Evolutionary conservation across 2,797 vertebrate species (phyloP).

Genomic region (Gastrophryne carolinensis): DNA sequence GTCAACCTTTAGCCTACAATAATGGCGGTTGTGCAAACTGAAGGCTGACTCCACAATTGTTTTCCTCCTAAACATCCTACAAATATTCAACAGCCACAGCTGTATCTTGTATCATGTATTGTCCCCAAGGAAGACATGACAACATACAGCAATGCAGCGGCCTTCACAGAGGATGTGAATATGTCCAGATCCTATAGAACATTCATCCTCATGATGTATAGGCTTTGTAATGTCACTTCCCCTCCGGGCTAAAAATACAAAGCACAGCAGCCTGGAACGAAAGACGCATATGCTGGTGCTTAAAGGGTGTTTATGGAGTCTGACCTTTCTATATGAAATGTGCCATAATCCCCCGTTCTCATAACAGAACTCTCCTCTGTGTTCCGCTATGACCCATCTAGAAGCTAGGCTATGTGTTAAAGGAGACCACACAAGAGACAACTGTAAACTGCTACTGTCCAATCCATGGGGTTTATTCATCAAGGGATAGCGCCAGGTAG

Average conservation of each 20-base stretch:
- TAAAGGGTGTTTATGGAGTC: background rate
- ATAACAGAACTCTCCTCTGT: background rate
- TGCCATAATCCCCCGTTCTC: background rate
- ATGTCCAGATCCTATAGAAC: background rate
- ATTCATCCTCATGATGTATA: background rate
- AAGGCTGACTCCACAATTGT: background rate
- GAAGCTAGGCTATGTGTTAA: too few species aligned
- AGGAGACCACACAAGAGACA: too few species aligned
- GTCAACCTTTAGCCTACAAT: too few species aligned
- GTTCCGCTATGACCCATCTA: background rate
- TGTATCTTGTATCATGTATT: background rate
- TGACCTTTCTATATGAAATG: background rate
- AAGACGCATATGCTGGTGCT: background rate
- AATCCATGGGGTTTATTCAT: too few species aligned
- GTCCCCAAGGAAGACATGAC: background rate
- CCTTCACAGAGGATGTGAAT: background rate
- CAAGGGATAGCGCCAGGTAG: too few species aligned
- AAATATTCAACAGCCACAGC: background rate
- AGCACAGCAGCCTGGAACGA: background rate
- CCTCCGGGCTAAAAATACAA: background rate
- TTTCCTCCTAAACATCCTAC: background rate
- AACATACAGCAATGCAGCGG: background rate
- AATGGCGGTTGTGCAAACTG: too few species aligned
- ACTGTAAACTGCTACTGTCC: too few species aligned
- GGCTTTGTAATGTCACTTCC: background rate